A percentile compares a stretch with the other conserved stretches of the same genome.
phyloP scores from a whole-genome alignment of 2,113 vertebrate genomes.

The Ptyas mucosa region DNA sequence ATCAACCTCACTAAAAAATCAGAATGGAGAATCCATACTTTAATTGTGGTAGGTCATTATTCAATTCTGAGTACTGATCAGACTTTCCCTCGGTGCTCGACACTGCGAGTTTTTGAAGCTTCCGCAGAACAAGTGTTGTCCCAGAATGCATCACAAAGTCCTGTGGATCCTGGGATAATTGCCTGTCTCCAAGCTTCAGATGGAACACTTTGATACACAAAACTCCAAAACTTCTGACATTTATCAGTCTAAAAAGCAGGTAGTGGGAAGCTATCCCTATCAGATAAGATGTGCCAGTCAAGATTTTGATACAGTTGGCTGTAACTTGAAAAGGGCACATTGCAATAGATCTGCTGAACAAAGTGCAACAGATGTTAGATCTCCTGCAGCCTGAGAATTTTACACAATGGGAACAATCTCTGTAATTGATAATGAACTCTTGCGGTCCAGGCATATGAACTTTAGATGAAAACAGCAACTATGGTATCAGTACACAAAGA shows the following conservation, averaged over 20 bases:
- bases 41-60: slow-evolving; percentile 17
- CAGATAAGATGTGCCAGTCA: slow-evolving; percentile 70
- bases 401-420: slow-evolving; percentile 61
- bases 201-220: slow-evolving; percentile 56
- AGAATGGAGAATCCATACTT: slow-evolving; percentile 23
- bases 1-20: slow-evolving; percentile 26
- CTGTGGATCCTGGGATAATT: slow-evolving; percentile 56
- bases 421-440: slow-evolving; percentile 54
- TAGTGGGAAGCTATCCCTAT: slow-evolving; percentile 39
- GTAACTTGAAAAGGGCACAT: slow-evolving; percentile 63
- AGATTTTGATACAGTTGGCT: slow-evolving; percentile 51
- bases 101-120: slow-evolving; percentile 40
- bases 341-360: slow-evolving; percentile 47
- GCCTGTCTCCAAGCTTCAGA: slow-evolving; percentile 59
- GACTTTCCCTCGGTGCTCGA: slow-evolving; percentile 6
- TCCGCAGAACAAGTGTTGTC: neutral
- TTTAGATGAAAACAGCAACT: slow-evolving; percentile 43
- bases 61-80: slow-evolving; percentile 10
- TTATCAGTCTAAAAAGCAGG: slow-evolving; percentile 64
- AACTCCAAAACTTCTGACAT: slow-evolving; percentile 64
- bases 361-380: slow-evolving; percentile 50
- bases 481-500: slow-evolving; percentile 43
- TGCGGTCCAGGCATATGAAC: slow-evolving; percentile 37
- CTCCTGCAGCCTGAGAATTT: slow-evolving; percentile 43
- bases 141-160: slow-evolving; percentile 56